Evolutionary conservation across 2,113 vertebrate species (phyloP).

Genomic region (Litocranius walleri): DNA sequence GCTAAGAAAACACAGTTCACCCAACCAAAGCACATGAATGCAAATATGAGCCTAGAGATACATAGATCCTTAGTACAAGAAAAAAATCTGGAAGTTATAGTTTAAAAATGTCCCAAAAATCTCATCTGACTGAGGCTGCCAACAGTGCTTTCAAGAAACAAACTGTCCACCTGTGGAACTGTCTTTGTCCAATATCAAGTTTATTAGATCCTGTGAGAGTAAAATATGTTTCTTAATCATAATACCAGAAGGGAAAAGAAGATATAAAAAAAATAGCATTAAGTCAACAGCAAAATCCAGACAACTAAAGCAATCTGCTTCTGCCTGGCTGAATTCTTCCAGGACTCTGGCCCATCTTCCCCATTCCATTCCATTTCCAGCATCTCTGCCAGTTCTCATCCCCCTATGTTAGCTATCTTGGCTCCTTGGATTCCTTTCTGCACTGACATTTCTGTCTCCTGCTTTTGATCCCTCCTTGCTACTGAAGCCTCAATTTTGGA

Average conservation of each 20-base stretch:
- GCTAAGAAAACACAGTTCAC: background rate
- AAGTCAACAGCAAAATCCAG: background rate
- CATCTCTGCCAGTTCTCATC: background rate
- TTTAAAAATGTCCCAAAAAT: background rate
- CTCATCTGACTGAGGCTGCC: background rate
- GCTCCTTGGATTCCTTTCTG: background rate
- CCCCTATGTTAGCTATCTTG: background rate
- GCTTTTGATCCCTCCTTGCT: background rate
- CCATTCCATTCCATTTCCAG: background rate
- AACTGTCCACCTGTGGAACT: background rate
- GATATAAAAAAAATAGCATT: background rate
- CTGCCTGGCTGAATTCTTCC: background rate
- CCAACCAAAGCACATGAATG: background rate
- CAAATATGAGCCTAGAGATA: background rate
- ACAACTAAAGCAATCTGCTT: background rate
- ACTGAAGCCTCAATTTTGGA: background rate
- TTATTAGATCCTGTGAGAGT: background rate
- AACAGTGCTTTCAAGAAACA: background rate
- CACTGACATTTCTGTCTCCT: background rate
- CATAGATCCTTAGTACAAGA: background rate
- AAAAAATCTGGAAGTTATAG: background rate
- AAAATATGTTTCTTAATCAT: background rate
- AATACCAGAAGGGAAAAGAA: background rate
- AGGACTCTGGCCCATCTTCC: background rate
- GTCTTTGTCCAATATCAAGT: background rate